Conservation (phyloP, 2,113 vertebrate genomes). For the Neolamprologus ventralis region DNA sequence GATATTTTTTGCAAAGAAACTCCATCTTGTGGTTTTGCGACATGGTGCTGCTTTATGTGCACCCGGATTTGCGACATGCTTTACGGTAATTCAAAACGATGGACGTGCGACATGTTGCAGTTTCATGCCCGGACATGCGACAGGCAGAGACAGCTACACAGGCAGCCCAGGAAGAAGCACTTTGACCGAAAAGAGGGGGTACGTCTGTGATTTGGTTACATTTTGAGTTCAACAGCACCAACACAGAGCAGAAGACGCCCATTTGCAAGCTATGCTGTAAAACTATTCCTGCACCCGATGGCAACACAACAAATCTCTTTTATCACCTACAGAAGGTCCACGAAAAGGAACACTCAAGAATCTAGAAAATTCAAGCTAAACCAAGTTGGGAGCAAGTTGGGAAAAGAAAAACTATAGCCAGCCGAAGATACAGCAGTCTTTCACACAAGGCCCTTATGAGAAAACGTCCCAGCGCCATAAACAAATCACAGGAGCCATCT, state of each 20-base stretch:
- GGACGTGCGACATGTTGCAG: background rate
- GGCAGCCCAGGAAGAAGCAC: background rate
- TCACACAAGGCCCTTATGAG: accelerated
- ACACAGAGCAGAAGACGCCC: background rate
- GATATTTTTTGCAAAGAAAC: background rate
- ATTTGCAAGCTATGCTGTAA: background rate
- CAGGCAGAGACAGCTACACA: background rate
- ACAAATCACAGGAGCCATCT: too few species aligned
- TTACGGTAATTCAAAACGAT: accelerated
- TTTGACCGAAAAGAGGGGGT: accelerated
- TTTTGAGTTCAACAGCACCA: background rate
- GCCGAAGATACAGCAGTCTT: too few species aligned
- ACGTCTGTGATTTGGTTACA: background rate
- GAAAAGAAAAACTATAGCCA: too few species aligned
- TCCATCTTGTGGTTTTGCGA: background rate
- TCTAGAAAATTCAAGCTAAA: accelerated
- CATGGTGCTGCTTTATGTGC: accelerated
- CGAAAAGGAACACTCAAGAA: accelerated
- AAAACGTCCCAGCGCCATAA: accelerated
- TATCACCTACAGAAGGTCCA: background rate
- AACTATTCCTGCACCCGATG: background rate
- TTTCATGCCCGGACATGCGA: background rate
- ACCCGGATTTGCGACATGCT: background rate
- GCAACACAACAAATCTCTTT: background rate
- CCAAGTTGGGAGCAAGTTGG: background rate